A percentile compares a stretch with the other conserved stretches of the same genome.
phyloP scores from a whole-genome alignment of 2,888 invertebrate species.

The Mesorhabditis sp. region DNA sequence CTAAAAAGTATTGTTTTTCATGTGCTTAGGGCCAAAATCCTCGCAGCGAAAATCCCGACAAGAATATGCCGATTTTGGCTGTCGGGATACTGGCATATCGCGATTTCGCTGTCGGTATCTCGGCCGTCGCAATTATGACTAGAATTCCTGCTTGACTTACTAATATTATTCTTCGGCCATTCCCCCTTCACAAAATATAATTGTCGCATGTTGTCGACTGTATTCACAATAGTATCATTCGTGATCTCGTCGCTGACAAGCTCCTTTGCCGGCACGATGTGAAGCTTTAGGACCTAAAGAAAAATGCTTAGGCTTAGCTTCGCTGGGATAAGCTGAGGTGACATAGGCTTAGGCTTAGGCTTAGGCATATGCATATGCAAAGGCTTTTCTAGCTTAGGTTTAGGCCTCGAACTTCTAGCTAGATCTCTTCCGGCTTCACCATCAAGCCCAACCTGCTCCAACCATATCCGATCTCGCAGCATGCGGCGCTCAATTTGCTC shows the following conservation, averaged over 20 bases:
- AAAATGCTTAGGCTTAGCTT: no score
- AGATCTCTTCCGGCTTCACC: neutral
- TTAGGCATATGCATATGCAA: no score
- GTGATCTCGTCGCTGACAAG: conserved; percentile 56
- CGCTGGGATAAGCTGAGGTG: no score
- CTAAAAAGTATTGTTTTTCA: conserved; percentile 28
- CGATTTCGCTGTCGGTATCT: no score
- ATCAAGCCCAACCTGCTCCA: conserved; percentile 49
- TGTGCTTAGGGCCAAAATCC: neutral
- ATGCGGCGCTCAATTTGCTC: conserved; percentile 56
- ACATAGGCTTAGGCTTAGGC: no score
- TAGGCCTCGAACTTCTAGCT: no score
- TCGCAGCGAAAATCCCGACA: neutral
- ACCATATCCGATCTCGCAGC: conserved; percentile 56
- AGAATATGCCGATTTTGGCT: no score
- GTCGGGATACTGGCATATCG: no score
- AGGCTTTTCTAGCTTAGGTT: no score
- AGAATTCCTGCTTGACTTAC: conserved; percentile 27
- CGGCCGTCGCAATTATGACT: neutral
- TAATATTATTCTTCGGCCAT: conserved; percentile 59
- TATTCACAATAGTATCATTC: conserved; percentile 57
- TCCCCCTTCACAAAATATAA: conserved; percentile 57
- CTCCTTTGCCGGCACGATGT: conserved; percentile 58
- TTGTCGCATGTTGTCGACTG: conserved; percentile 56
- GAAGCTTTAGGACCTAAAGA: conserved; percentile 54